Evolutionary conservation across 2,888 invertebrate species (phyloP), one percentile per base, ranked within the genome.

Genomic region (Stenolophus ochropezus): DNA sequence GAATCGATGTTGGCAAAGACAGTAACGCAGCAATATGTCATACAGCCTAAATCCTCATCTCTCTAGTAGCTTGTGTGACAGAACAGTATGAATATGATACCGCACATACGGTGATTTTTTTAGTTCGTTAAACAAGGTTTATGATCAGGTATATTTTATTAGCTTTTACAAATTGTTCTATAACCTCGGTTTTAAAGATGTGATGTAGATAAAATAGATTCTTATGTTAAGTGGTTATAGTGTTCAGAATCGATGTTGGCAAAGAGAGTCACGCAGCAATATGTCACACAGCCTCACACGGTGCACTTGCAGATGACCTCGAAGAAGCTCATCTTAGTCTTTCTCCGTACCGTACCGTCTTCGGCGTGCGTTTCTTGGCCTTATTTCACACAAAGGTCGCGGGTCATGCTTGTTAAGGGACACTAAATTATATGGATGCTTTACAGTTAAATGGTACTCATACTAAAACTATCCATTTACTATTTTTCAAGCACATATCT

Each of bases 391-490:
- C 20, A 78, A 80, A 80, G 80, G 80, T 80, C 80, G 56, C 16
- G 27, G 80, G 80, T 80, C 73, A 71, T 51, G 56, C 80, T 80
- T 80, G 80, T 80, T 80, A 80, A 80, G 80, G 80, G 80, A 80
- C 80, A 80, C 80, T 80, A 80, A 80, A 80, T 80, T 71, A 80
- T 69, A 69, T 75, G 56, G 61, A 78, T 77, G 61, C 33, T 73
- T 33, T 80, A 80, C 80, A 73, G 80, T 80, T 80, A 80, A 80
- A 69, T 47, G 27, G 78, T 69, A 69, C 71, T 73, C 20, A 73
- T 73, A 73, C 49, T 73, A 47, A 73, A 73, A 49, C 73, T 16
- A 73, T 47, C 25, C 73, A 49, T 71, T 73, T 73, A 49, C 21
- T 4, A 49, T 73, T 73, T 73, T 49, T 73, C 16, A 23, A 2